Evolutionary conservation across 1,140 invertebrate species (phyloP).

Genomic region (Penaeus vannamei): DNA sequence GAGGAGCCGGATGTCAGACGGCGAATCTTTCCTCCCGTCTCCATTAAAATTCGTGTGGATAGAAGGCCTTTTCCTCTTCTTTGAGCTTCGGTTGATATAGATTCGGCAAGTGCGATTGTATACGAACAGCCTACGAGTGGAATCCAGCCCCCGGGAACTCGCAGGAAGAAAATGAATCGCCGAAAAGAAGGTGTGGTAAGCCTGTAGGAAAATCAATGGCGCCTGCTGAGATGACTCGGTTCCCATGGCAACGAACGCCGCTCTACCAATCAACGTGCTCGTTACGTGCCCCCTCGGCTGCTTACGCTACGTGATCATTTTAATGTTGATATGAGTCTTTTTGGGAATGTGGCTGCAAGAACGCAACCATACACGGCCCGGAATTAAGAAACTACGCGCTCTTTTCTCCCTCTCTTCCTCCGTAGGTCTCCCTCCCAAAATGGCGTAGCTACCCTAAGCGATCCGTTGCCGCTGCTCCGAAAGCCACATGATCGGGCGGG

Average conservation of each 20-base stretch:
- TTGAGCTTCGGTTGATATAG: background rate
- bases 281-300: conserved; percentile 61
- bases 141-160: too few species aligned
- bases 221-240: conserved; percentile 64
- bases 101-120: background rate
- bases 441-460: too few species aligned
- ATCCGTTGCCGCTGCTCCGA: conserved; percentile 13
- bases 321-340: conserved; percentile 54
- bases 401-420: too few species aligned
- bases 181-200: conserved; percentile 60
- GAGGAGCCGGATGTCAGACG: conserved; percentile 46
- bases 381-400: too few species aligned
- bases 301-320: conserved; percentile 65
- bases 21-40: conserved; percentile 24
- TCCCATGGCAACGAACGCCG: conserved; percentile 53
- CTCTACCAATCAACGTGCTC: conserved; percentile 57
- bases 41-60: too few species aligned
- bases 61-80: background rate
- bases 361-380: background rate
- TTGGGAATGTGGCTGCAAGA: conserved; percentile 36
- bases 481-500: conserved; percentile 27
- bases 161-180: conserved; percentile 48
- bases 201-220: conserved; percentile 64
- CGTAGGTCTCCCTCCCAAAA: too few species aligned
- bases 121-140: too few species aligned